A percentile compares a stretch with the other conserved stretches of the same genome.
These are phyloP conservation scores for Caenorhabditis drosophilae DNA, from an alignment of 2,888 invertebrate genomes.

Conservation along the genomic window DNA sequence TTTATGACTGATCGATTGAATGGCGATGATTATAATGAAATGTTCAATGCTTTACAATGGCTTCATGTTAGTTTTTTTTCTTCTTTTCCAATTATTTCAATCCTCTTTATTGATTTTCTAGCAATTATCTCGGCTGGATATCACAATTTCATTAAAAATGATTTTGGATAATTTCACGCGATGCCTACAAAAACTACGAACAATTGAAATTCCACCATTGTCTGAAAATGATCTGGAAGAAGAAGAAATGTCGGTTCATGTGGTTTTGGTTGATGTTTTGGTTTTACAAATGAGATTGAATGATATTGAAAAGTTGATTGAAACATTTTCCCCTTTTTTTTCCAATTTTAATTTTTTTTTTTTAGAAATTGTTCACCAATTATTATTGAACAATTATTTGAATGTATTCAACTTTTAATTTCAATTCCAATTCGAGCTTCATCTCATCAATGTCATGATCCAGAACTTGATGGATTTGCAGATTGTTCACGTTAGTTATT, in stretches of 20 bases:
- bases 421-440: constrained; percentile 72
- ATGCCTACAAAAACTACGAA: constrained; percentile 41
- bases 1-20: constrained; percentile 85
- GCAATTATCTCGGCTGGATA: constrained; percentile 72
- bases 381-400: constrained; percentile 57
- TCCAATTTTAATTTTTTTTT: too few relatives aligned
- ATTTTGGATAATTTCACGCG: constrained; percentile 69
- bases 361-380: constrained; percentile 19
- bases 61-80: constrained; percentile 66
- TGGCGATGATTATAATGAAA: constrained; percentile 70
- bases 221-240: constrained; percentile 60
- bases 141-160: constrained; percentile 71
- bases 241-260: constrained; percentile 76
- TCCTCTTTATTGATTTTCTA: too few relatives aligned
- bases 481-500: constrained; percentile 78
- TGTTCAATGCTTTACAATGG: constrained; percentile 73
- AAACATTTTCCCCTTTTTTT: too few relatives aligned
- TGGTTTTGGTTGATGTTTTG: constrained; percentile 91
- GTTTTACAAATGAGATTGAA: constrained; percentile 91
- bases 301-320: constrained; percentile 75
- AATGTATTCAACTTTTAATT: constrained; percentile 52
- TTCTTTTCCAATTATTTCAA: too few relatives aligned
- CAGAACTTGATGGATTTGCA: constrained; percentile 71
- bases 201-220: constrained; percentile 42
- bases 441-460: constrained; percentile 71